These are phyloP conservation scores for Muricea muricata DNA, from an alignment of 92 coral and sea anemone genomes.

Conservation along the genomic window DNA sequence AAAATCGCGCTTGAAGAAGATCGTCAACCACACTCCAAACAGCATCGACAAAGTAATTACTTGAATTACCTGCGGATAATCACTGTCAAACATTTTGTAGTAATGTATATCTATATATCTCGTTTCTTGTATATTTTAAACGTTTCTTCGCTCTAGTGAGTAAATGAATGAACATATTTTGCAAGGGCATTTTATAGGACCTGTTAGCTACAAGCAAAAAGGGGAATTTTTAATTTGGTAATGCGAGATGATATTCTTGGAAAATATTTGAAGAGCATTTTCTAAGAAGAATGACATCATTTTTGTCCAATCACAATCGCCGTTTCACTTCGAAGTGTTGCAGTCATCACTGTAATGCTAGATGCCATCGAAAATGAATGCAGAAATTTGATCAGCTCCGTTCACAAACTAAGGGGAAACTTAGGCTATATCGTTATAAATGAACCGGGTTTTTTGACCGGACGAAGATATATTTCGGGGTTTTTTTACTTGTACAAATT, in stretches of 20 bases:
- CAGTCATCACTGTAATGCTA: background rate
- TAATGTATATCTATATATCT: background rate
- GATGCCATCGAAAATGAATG: background rate
- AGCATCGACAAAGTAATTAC: background rate
- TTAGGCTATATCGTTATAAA: too few relatives aligned
- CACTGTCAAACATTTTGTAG: too few relatives aligned
- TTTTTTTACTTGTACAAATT: too few relatives aligned
- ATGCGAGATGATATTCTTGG: background rate
- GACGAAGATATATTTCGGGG: too few relatives aligned
- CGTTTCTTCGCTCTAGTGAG: too few relatives aligned
- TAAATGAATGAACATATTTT: too few relatives aligned
- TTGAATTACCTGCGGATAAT: background rate
- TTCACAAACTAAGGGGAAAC: background rate
- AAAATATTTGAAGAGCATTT: background rate
- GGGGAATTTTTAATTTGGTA: background rate
- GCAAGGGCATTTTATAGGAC: too few relatives aligned
- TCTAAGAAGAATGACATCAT: background rate
- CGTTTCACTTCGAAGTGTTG: background rate
- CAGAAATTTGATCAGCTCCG: too few relatives aligned
- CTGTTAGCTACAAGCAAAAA: too few relatives aligned
- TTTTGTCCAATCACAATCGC: background rate
- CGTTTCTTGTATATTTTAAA: background rate
- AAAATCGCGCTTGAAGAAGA: conserved; percentile 69
- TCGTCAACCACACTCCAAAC: conserved; percentile 48
- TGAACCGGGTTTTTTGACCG: background rate